Percentiles rank a stretch among this genome's conserved stretches.
These are phyloP conservation scores for Todus mexicanus DNA, from an alignment of 2,797 vertebrate species.

Conservation along the genomic window DNA sequence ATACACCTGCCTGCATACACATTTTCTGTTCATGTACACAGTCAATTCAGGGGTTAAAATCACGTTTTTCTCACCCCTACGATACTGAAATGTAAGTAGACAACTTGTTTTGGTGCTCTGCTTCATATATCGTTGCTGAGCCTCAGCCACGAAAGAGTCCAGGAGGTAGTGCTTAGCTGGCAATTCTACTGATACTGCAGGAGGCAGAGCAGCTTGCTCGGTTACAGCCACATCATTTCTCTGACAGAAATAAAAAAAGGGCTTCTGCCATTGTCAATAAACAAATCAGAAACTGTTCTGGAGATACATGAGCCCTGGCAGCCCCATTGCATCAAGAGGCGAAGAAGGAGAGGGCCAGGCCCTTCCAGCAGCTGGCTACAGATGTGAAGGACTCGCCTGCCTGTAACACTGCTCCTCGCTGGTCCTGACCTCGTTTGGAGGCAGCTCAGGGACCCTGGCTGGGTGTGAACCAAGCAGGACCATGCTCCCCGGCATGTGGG, in stretches of 20 bases:
- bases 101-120: background rate
- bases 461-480: accelerated
- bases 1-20: background rate
- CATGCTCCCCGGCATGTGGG: accelerated
- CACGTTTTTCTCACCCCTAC: background rate
- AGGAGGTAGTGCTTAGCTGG: slow-evolving; percentile 1
- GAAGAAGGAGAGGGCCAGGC: background rate
- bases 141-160: background rate
- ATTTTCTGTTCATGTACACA: background rate
- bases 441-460: accelerated
- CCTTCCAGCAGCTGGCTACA: accelerated
- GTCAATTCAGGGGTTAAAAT: background rate
- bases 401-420: accelerated
- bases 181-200: background rate
- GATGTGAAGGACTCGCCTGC: background rate
- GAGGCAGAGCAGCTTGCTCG: background rate
- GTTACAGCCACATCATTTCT: background rate
- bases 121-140: background rate
- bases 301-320: background rate
- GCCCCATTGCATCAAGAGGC: background rate
- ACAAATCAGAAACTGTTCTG: background rate
- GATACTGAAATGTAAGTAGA: background rate
- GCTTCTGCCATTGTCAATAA: slow-evolving; percentile 3
- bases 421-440: background rate
- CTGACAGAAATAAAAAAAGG: slow-evolving; percentile 20